Evolutionary conservation across 2,888 invertebrate species (phyloP).

Genomic region (Agrotis puta): DNA sequence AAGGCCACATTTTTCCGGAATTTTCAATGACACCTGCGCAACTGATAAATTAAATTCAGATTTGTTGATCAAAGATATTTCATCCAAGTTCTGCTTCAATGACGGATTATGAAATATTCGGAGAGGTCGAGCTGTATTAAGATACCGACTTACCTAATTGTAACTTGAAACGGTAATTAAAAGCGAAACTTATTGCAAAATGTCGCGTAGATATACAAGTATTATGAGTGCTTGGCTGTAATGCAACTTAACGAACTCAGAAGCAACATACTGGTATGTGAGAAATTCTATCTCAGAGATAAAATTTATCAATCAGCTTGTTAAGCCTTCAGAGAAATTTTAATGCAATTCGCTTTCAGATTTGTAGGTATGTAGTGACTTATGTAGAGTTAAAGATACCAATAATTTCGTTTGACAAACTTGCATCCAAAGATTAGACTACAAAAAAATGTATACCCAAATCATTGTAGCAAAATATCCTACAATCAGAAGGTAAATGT

Average conservation of each 20-base stretch:
- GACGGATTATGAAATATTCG: conserved; percentile 74
- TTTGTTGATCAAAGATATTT: conserved; percentile 47
- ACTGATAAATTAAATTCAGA: conserved; percentile 20
- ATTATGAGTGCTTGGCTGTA: conserved; percentile 26
- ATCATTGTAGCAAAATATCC: conserved; percentile 2
- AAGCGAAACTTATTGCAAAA: conserved; percentile 55
- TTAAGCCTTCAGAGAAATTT: conserved; percentile 18
- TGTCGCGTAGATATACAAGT: conserved; percentile 46
- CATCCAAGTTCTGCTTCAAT: conserved; percentile 65
- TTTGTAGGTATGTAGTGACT: not conserved
- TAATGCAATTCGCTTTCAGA: not conserved
- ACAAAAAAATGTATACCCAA: not conserved
- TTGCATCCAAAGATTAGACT: not conserved
- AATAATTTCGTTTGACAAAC: not conserved
- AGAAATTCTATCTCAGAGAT: conserved; percentile 26
- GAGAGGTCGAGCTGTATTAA: conserved; percentile 65
- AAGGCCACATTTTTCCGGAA: not conserved
- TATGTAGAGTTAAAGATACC: not conserved
- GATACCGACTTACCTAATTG: conserved; percentile 64
- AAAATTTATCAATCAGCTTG: conserved; percentile 26
- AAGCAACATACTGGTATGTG: conserved; percentile 21
- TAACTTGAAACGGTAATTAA: conserved; percentile 62
- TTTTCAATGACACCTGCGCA: conserved; percentile 26
- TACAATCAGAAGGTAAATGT: conserved; percentile 8
- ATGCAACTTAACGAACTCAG: conserved; percentile 30